phyloP scores from a whole-genome alignment of 2,888 invertebrate genomes.

The Amphipyra tragopoginis region DNA sequence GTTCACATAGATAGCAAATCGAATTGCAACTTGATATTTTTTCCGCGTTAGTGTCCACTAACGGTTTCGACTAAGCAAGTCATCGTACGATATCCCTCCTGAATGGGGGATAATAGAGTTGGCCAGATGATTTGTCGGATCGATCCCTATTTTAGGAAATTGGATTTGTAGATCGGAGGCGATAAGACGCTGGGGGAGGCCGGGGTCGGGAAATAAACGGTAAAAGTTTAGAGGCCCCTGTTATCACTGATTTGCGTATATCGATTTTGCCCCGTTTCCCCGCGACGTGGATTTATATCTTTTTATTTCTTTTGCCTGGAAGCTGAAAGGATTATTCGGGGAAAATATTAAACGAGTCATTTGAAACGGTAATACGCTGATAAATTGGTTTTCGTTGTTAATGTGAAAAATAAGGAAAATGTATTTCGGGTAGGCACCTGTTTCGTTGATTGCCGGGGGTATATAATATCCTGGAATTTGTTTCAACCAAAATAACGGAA shows the following conservation, averaged over 20 bases:
- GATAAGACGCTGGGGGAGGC: constrained; percentile 75
- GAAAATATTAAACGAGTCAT: constrained; percentile 55
- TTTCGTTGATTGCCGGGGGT: background rate
- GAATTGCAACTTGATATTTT: constrained; percentile 54
- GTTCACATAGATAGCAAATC: constrained; percentile 40
- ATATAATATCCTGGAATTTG: no score
- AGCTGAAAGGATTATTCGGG: constrained; percentile 57
- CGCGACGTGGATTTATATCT: constrained; percentile 74
- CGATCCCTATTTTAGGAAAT: constrained; percentile 90
- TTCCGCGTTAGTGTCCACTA: constrained; percentile 60
- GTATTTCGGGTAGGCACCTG: constrained; percentile 20
- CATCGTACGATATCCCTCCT: constrained; percentile 67
- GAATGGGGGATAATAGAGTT: constrained; percentile 81
- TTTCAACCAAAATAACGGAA: no score
- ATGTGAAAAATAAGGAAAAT: constrained; percentile 48
- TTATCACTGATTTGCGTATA: constrained; percentile 89
- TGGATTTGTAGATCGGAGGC: constrained; percentile 89
- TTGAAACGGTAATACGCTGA: constrained; percentile 50
- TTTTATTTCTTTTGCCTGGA: constrained; percentile 43
- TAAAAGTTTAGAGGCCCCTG: constrained; percentile 80
- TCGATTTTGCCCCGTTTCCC: constrained; percentile 76
- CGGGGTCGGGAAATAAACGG: constrained; percentile 73
- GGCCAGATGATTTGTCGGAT: constrained; percentile 90
- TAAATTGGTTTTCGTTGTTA: constrained; percentile 58
- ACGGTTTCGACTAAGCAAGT: constrained; percentile 66